phyloP scores from a whole-genome alignment of 2,113 vertebrate species.

The Lycocorax pyrrhopterus region DNA sequence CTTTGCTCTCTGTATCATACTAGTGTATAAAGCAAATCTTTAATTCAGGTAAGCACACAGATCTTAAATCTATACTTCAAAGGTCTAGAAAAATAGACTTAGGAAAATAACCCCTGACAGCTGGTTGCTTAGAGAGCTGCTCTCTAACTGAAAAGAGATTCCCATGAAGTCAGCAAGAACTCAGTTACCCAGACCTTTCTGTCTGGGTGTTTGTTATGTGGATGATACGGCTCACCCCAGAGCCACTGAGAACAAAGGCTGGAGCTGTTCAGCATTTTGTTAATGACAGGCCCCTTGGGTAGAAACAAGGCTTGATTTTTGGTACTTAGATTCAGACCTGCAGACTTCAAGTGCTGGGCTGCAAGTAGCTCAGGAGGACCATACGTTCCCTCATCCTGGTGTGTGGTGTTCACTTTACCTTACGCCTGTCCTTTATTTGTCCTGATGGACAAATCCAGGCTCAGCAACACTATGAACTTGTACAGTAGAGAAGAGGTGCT shows the following conservation, averaged over 20 bases:
- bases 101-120: background rate
- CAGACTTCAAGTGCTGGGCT: background rate
- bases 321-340: constrained; percentile 17
- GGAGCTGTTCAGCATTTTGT: background rate
- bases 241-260: constrained; percentile 10
- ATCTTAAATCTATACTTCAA: background rate
- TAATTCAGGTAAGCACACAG: background rate
- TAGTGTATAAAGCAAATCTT: background rate
- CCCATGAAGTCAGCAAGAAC: background rate
- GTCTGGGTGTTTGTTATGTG: background rate
- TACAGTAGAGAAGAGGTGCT: background rate
- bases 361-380: background rate
- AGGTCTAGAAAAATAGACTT: background rate
- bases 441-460: background rate
- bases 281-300: background rate
- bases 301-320: background rate
- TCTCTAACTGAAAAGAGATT: background rate
- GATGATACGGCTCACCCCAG: background rate
- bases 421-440: background rate
- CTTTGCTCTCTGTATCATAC: background rate
- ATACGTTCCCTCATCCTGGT: accelerated
- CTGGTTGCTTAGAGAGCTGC: background rate
- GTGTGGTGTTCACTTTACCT: background rate
- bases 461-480: background rate
- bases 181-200: background rate